Percentiles rank a stretch among this genome's conserved stretches.
Evolutionary conservation across 2,888 invertebrate genomes (phyloP).

Genomic region (Lutraria lutraria): DNA sequence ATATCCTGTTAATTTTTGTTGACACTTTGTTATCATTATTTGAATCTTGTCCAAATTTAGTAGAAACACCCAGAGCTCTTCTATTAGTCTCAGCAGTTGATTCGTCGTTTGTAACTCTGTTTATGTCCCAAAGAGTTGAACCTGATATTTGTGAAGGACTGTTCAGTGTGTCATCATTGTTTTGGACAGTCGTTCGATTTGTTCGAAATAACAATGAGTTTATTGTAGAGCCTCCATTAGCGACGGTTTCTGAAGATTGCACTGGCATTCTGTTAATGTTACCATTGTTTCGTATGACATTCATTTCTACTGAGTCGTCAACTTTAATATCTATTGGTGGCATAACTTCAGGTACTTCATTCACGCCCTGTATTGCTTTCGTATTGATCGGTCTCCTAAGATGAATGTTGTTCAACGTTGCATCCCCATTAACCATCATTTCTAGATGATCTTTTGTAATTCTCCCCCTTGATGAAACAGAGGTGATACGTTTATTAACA

Average conservation of each 20-base stretch:
- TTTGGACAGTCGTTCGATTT: background rate
- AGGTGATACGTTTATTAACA: background rate
- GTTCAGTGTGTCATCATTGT: background rate
- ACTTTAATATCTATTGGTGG: slow-evolving; percentile 37
- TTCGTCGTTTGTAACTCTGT: slow-evolving; percentile 6
- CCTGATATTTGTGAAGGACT: background rate
- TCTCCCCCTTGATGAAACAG: background rate
- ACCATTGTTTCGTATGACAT: slow-evolving; percentile 16
- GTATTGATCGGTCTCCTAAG: background rate
- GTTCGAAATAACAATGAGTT: background rate
- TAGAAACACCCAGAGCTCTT: background rate
- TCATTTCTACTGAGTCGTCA: background rate
- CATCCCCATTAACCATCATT: slow-evolving; percentile 26
- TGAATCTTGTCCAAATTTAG: background rate
- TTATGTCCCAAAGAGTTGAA: slow-evolving; percentile 46
- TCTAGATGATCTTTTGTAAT: background rate
- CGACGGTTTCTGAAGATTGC: background rate
- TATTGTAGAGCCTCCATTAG: background rate
- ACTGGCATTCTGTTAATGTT: background rate
- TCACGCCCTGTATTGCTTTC: background rate
- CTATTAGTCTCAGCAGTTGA: background rate
- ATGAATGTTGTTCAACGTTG: background rate
- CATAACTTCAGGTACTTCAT: slow-evolving; percentile 33
- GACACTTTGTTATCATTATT: background rate
- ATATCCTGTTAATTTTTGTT: background rate